phyloP scores from a whole-genome alignment of 2,888 invertebrate species.

The Selenia dentaria region DNA sequence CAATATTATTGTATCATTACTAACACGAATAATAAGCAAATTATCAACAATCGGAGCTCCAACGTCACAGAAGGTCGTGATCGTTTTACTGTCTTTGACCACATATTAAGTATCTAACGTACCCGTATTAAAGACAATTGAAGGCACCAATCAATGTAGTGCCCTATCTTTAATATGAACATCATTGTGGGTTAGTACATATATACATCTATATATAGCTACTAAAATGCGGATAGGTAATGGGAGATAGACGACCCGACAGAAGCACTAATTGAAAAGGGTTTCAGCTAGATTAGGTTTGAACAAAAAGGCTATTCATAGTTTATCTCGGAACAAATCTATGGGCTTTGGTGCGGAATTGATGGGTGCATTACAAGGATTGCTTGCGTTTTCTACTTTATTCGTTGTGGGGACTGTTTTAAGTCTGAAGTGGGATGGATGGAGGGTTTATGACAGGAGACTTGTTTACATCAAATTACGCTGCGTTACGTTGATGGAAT shows the following conservation, averaged over 20 bases:
- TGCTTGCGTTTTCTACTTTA: slow-evolving; percentile 27
- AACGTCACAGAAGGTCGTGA: no score
- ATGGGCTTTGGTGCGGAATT: slow-evolving; percentile 28
- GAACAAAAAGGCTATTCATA: slow-evolving; percentile 36
- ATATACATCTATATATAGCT: slow-evolving; percentile 1
- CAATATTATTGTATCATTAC: no score
- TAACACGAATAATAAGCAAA: no score
- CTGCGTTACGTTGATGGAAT: no score
- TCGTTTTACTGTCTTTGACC: no score
- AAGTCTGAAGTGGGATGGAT: not conserved
- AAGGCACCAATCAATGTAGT: no score
- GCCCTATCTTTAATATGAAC: no score
- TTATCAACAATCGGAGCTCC: no score
- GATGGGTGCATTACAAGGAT: slow-evolving; percentile 32
- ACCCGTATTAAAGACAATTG: no score
- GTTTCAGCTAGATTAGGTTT: slow-evolving; percentile 36
- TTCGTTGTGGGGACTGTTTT: slow-evolving; percentile 8
- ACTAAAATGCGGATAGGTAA: slow-evolving; percentile 17
- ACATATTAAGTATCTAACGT: no score
- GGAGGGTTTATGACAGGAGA: not conserved
- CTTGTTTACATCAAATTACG: no score
- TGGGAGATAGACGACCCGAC: slow-evolving; percentile 27
- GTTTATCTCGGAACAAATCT: slow-evolving; percentile 33
- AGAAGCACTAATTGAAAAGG: slow-evolving; percentile 38
- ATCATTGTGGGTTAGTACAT: not conserved